phyloP scores from a whole-genome alignment of 2,113 vertebrate genomes.

The Pyxicephalus adspersus region DNA sequence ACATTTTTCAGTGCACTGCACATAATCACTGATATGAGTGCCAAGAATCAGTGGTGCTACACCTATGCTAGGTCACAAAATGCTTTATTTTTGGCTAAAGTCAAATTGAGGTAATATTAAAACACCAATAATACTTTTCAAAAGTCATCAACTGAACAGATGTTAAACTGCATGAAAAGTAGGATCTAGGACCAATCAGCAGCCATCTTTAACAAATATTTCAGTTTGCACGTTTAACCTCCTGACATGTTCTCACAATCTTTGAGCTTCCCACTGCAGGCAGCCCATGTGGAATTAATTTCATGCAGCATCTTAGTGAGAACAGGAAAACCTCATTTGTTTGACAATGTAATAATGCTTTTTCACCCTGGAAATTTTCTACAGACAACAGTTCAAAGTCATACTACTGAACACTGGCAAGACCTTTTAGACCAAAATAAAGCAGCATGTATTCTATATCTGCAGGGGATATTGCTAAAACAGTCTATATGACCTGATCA shows the following conservation, averaged over 20 bases:
- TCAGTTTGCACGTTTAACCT: neutral
- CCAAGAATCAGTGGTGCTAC: too few species aligned
- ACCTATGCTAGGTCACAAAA: too few species aligned
- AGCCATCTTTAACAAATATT: neutral
- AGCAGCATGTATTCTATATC: neutral
- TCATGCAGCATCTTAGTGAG: slow-evolving; percentile 45
- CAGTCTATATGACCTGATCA: too few species aligned
- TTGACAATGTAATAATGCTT: fast-evolving
- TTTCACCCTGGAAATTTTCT: neutral
- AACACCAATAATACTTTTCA: too few species aligned
- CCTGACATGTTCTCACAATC: slow-evolving; percentile 1
- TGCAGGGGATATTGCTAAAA: neutral
- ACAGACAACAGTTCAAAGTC: neutral
- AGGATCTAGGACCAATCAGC: too few species aligned
- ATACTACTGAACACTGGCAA: neutral
- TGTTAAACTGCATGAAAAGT: too few species aligned
- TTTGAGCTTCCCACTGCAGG: neutral
- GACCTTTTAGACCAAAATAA: neutral
- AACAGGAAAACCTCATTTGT: slow-evolving; percentile 52
- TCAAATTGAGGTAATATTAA: too few species aligned
- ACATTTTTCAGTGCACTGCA: too few species aligned
- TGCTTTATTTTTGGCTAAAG: too few species aligned
- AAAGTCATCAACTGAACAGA: too few species aligned
- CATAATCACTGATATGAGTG: too few species aligned
- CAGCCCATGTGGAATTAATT: slow-evolving; percentile 63